These are phyloP conservation scores for Melinopterus prodromus DNA, from an alignment of 2,888 invertebrate genomes.

Conservation along the genomic window DNA sequence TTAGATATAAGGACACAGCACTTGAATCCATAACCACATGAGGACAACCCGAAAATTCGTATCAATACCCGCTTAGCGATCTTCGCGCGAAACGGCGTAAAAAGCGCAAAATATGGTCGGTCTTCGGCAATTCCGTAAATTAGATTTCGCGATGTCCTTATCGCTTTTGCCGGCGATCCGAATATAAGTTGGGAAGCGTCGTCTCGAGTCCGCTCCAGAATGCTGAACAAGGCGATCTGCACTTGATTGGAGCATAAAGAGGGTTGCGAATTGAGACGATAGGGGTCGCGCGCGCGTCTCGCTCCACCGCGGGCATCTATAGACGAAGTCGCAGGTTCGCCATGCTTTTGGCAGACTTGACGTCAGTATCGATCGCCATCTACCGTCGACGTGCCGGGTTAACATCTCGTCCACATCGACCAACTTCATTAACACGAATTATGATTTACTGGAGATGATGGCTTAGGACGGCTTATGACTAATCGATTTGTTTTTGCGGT, in stretches of 20 bases:
- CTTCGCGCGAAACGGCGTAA: not conserved
- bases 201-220: not conserved
- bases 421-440: not conserved
- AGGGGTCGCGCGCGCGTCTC: not conserved
- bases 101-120: not conserved
- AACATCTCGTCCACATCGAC: not conserved
- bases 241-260: constrained; percentile 24
- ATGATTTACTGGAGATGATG: not conserved
- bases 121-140: not conserved
- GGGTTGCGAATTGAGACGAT: not conserved
- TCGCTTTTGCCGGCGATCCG: not conserved
- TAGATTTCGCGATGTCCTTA: not conserved
- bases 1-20: no score
- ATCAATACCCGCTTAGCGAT: not conserved
- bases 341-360: not conserved
- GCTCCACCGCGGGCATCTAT: not conserved
- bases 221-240: constrained; percentile 21
- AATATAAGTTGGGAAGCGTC: not conserved
- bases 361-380: not conserved
- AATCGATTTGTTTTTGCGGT: no score
- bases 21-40: not conserved
- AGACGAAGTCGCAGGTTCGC: not conserved
- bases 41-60: not conserved
- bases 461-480: not conserved
- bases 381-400: not conserved